Evolutionary conservation across 2,888 invertebrate genomes (phyloP), one percentile per base, ranked within the genome.

Genomic region (Thecocarcelia acutangulata): DNA sequence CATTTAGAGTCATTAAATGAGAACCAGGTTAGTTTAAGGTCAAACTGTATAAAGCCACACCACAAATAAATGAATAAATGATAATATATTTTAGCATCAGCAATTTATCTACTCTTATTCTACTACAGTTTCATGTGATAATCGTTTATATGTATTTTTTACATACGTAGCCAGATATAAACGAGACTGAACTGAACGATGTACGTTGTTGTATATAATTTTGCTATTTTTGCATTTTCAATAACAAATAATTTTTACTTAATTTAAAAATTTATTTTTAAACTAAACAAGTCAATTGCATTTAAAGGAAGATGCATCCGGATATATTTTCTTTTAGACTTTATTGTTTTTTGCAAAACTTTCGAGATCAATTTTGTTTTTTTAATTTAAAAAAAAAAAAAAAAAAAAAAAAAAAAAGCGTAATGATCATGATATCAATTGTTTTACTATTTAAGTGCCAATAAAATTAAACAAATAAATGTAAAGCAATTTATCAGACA

Each of bases 1-100:
- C 46, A 21, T 69, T 69, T 76, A 48, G 56, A 63, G 44, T 42
- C 28, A 28, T 59, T 61, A 66, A 79, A 75, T 40, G 42, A 58
- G 69, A 75, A 64, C 50, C 75, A 73, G 73, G 63, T 82, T 82
- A 69, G 68, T 69, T 70, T 77, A 82, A 82, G 81, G 81, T 77
- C 77, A 78, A 77, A 66, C 44, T 74, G 59, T 33, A 46, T 37
- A 56, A 59, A 46, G 24, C 21, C 50, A 44, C 12, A 64, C 15
- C 50, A 50, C 52, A 64, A 42, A 58, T 28, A 33, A 24, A 24
- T 5, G 24, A 59, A 42, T 54, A 54, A 54, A 54, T 54, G 5
- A 2, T 50, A 5, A 8, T 42, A 68, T 19, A 9, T 19, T 8
- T 52, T 52, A 59, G 12, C 13, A 48, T 48, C 42, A 42, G 0